Conservation (phyloP, 1,140 invertebrate species). For the Sinella curviseta region DNA sequence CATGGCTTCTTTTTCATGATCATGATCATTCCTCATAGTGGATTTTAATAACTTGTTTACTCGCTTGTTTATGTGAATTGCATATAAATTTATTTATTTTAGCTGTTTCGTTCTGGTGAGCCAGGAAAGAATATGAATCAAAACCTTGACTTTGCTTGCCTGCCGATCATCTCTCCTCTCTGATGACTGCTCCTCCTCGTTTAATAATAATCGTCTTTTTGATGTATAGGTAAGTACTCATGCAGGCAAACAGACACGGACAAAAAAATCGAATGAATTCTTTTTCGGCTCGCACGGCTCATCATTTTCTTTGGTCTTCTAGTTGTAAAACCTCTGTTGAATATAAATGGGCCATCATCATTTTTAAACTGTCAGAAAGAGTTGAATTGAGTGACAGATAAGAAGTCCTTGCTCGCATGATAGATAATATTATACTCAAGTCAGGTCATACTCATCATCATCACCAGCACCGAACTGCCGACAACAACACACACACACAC, state of each 20-base stretch:
- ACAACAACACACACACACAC: neutral
- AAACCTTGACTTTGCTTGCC: neutral
- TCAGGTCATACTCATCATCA: too few species aligned
- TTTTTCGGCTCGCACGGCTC: neutral
- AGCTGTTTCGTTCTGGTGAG: neutral
- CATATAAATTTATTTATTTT: slow-evolving; percentile 14
- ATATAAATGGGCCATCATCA: slow-evolving; percentile 6
- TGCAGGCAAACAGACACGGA: neutral
- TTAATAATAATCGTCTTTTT: neutral
- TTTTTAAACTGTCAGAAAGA: slow-evolving; percentile 2
- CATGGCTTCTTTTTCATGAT: neutral
- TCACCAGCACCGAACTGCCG: neutral
- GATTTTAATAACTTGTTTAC: slow-evolving; percentile 5
- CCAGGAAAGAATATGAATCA: too few species aligned
- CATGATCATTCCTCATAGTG: neutral
- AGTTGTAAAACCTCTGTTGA: neutral
- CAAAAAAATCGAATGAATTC: neutral
- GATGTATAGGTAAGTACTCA: neutral
- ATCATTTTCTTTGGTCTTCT: neutral
- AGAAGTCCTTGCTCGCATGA: neutral
- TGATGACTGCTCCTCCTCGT: too few species aligned
- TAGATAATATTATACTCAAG: too few species aligned
- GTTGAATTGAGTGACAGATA: slow-evolving; percentile 16
- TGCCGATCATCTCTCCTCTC: too few species aligned
- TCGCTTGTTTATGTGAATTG: neutral